A percentile compares a stretch with the other conserved stretches of the same genome.
Evolutionary conservation across 2,888 invertebrate genomes (phyloP).

Genomic region (Agrotis ipsilon): DNA sequence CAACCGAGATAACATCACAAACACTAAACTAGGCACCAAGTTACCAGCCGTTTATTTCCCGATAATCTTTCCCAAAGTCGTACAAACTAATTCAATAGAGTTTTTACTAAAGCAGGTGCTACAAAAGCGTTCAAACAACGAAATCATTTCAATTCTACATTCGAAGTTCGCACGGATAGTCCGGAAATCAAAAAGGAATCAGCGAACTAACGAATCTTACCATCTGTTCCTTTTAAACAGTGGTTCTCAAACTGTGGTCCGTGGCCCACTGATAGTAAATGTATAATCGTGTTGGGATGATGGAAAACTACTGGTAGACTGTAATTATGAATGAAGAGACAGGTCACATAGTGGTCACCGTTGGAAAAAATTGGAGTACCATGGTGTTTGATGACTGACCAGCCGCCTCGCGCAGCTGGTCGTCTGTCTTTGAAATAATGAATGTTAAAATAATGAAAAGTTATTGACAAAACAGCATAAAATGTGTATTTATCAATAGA

Average conservation of each 20-base stretch:
- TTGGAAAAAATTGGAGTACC: too few relatives aligned
- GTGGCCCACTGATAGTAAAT: neutral
- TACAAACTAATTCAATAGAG: constrained; percentile 44
- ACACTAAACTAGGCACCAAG: neutral
- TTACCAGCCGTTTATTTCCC: neutral
- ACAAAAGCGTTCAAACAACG: constrained; percentile 51
- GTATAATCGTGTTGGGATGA: neutral
- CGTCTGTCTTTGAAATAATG: too few relatives aligned
- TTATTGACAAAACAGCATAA: too few relatives aligned
- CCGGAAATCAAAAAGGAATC: constrained; percentile 63
- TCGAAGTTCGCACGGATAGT: constrained; percentile 43
- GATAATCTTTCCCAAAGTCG: constrained; percentile 1
- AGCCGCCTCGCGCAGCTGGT: too few relatives aligned
- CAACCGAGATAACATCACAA: neutral
- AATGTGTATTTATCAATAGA: too few relatives aligned
- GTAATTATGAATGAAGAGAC: too few relatives aligned
- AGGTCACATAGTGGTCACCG: too few relatives aligned
- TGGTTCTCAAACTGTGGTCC: neutral
- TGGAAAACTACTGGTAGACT: too few relatives aligned
- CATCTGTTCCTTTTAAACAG: constrained; percentile 48
- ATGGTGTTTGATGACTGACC: too few relatives aligned
- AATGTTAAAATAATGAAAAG: too few relatives aligned
- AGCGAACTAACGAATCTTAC: constrained; percentile 48
- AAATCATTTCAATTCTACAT: constrained; percentile 54
- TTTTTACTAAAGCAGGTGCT: constrained; percentile 59